phyloP scores from a whole-genome alignment of 2,888 invertebrate genomes.

The Diarsia rubi region DNA sequence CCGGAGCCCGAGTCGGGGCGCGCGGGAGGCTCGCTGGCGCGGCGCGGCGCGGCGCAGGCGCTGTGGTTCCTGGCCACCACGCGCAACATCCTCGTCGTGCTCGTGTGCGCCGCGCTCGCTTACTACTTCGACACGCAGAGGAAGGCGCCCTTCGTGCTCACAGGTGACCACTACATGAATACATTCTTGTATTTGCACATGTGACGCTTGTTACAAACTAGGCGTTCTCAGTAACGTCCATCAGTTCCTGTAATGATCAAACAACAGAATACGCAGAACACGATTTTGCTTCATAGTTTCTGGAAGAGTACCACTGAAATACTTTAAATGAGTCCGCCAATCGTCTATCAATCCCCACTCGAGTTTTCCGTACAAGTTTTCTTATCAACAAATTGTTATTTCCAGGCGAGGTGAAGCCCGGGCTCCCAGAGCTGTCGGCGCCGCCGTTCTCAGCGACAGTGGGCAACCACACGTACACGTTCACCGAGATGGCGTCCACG shows the following conservation, averaged over 20 bases:
- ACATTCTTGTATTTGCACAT: neutral
- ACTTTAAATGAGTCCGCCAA: neutral
- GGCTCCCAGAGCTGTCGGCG: constrained; percentile 91
- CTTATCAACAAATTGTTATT: neutral
- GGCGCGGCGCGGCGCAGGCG: constrained; percentile 88
- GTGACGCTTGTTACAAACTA: neutral
- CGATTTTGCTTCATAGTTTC: neutral
- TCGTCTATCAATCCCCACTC: neutral
- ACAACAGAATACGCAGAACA: neutral
- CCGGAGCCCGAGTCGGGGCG: constrained; percentile 59
- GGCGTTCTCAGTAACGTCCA: neutral
- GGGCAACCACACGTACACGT: constrained; percentile 92
- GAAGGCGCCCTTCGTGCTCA: constrained; percentile 92
- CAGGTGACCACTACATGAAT: constrained; percentile 82
- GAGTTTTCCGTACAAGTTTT: neutral
- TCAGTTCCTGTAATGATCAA: neutral
- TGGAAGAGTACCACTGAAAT: neutral
- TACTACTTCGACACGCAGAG: constrained; percentile 92
- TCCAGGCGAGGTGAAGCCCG: constrained; percentile 93
- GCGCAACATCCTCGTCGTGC: constrained; percentile 94
- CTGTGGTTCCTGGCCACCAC: constrained; percentile 94
- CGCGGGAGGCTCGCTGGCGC: constrained; percentile 62
- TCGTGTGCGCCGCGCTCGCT: constrained; percentile 92
- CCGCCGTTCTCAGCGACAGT: constrained; percentile 93
- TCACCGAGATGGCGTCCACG: constrained; percentile 94